These are phyloP conservation scores for Ophthalmotilapia sp. DNA, from an alignment of 2,113 vertebrate species.

Conservation along the genomic window DNA sequence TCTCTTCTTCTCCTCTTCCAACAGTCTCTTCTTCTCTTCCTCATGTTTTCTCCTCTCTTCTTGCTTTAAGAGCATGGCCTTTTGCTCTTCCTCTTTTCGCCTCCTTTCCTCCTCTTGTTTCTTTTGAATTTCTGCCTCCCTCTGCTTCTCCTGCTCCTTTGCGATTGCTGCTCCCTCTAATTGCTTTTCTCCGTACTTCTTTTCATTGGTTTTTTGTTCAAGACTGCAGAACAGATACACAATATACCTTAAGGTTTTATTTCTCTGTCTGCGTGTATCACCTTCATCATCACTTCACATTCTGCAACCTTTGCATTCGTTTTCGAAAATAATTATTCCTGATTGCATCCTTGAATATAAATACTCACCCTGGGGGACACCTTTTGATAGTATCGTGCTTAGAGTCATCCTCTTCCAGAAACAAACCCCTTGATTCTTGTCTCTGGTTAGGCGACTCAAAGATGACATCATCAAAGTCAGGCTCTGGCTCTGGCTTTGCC, in stretches of 20 bases:
- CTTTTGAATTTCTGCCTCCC: not conserved
- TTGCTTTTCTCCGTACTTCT: slow-evolving; percentile 5
- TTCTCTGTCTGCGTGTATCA: not conserved
- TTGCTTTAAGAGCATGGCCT: not conserved
- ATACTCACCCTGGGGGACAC: slow-evolving; percentile 56
- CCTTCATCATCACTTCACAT: not conserved
- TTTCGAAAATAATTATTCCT: not conserved
- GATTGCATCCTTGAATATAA: not conserved
- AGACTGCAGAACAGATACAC: slow-evolving; percentile 62
- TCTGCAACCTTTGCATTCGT: not conserved
- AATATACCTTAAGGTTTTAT: slow-evolving; percentile 25
- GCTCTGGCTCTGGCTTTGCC: slow-evolving; percentile 27
- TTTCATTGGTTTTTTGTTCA: slow-evolving; percentile 47
- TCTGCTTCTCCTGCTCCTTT: slow-evolving; percentile 10
- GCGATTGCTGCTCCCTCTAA: not conserved
- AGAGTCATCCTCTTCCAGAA: slow-evolving; percentile 51
- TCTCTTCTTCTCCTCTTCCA: slow-evolving; percentile 48
- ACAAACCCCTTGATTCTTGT: slow-evolving; percentile 37
- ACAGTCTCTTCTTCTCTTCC: slow-evolving; percentile 41
- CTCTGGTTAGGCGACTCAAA: slow-evolving; percentile 19
- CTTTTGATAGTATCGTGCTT: slow-evolving; percentile 63
- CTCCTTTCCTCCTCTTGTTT: slow-evolving; percentile 17
- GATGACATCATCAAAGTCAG: slow-evolving; percentile 27
- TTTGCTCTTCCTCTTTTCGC: slow-evolving; percentile 14
- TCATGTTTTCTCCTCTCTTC: slow-evolving; percentile 26